Percentiles rank a stretch among this genome's conserved stretches.
These are phyloP conservation scores for Sinella curviseta DNA, from an alignment of 1,140 invertebrate species.

Conservation along the genomic window DNA sequence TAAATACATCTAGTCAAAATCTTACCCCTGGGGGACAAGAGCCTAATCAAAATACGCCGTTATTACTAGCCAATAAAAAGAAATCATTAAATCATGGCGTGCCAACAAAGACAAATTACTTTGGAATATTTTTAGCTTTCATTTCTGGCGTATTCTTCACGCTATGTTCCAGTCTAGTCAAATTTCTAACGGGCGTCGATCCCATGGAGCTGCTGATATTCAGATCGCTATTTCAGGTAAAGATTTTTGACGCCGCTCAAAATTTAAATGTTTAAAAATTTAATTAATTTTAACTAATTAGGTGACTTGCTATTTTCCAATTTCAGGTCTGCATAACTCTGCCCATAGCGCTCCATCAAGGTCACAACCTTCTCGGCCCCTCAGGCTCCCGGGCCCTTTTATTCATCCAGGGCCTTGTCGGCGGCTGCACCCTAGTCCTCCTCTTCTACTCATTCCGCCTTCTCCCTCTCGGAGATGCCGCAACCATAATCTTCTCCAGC, in stretches of 20 bases:
- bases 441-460: conserved; percentile 61
- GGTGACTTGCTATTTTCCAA: neutral
- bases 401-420: conserved; percentile 58
- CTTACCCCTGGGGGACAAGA: neutral
- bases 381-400: conserved; percentile 56
- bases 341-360: conserved; percentile 51
- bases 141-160: conserved; percentile 60
- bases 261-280: neutral
- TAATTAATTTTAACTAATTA: too few relatives aligned
- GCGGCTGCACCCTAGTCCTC: conserved; percentile 58
- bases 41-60: neutral
- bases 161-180: conserved; percentile 58
- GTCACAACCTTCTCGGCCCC: conserved; percentile 55
- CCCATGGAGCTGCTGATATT: conserved; percentile 59
- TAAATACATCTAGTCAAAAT: neutral
- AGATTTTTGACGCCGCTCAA: conserved; percentile 13
- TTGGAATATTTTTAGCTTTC: conserved; percentile 58
- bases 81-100: neutral
- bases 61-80: conserved; percentile 41
- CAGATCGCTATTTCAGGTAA: conserved; percentile 55
- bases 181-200: conserved; percentile 57
- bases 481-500: conserved; percentile 62
- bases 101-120: conserved; percentile 53
- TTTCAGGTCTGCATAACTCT: conserved; percentile 53
- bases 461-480: conserved; percentile 62